Conservation (phyloP, 1,140 invertebrate genomes). For the Drosophila subpulchrella region DNA sequence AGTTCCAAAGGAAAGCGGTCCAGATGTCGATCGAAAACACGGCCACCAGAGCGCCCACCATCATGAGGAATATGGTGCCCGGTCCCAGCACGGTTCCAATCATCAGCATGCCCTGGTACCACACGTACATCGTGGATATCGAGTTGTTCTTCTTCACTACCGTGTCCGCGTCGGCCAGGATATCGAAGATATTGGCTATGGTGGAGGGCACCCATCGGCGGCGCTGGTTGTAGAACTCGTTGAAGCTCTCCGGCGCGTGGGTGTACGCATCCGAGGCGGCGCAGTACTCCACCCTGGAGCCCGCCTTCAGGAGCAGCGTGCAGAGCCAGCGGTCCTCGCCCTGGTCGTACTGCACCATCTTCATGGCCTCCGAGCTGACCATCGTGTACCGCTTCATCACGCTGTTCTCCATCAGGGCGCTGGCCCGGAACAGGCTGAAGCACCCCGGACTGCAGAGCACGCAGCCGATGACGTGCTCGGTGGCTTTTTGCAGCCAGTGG, state of each 20-base stretch:
- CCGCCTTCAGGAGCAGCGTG: conserved; percentile 93
- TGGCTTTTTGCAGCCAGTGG: conserved; percentile 98
- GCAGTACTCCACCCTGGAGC: conserved; percentile 95
- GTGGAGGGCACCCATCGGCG: conserved; percentile 95
- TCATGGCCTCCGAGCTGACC: conserved; percentile 91
- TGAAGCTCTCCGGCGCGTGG: conserved; percentile 94
- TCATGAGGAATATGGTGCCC: conserved; percentile 95
- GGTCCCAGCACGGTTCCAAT: conserved; percentile 84
- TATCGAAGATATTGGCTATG: conserved; percentile 94
- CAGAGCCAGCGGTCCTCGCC: conserved; percentile 95
- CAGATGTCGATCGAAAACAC: conserved; percentile 92
- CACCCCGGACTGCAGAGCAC: conserved; percentile 96
- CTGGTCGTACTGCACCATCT: conserved; percentile 97
- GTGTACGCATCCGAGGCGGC: conserved; percentile 97
- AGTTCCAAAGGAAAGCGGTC: conserved; percentile 91
- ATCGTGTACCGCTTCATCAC: conserved; percentile 95
- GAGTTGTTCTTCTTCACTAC: conserved; percentile 93
- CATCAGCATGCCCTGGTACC: conserved; percentile 90
- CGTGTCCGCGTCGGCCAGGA: conserved; percentile 89
- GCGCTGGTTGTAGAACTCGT: conserved; percentile 95
- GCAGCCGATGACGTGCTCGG: conserved; percentile 95
- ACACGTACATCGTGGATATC: conserved; percentile 93
- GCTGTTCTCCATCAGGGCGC: conserved; percentile 95
- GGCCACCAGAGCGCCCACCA: conserved; percentile 94
- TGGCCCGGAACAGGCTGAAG: conserved; percentile 95